Base-by-base conservation (phyloP, 2,888 invertebrate genomes). In the Xestia xanthographa region DNA sequence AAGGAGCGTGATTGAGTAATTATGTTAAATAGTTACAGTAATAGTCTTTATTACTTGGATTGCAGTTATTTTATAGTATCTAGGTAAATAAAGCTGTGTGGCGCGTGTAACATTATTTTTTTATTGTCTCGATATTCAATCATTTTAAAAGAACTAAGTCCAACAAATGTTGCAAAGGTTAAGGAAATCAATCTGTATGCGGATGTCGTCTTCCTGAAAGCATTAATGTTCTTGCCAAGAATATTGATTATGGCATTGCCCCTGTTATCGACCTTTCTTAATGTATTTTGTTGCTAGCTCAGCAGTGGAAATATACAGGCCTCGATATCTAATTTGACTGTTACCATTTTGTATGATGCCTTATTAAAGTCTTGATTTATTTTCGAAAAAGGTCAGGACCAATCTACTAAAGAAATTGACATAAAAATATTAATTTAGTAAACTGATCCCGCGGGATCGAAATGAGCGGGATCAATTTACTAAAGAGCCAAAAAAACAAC, bases 381-480 rank as follows among this genome's bases (percentile, higher is more conserved):
- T 68, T 76, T 76, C 68, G 43, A 45, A 77, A 34, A 72, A 80
- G 77, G 77, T 80, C 29, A 72, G n/a, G n/a, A n/a, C n/a, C n/a
- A n/a, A n/a, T n/a, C n/a, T n/a, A n/a, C n/a, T n/a, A n/a, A n/a
- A n/a, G n/a, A n/a, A n/a, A n/a, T n/a, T n/a, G n/a, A n/a, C n/a
- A n/a, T n/a, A n/a, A n/a, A n/a, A n/a, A n/a, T n/a, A n/a, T n/a
- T n/a, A n/a, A n/a, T n/a, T n/a, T n/a, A n/a, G n/a, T n/a, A n/a
- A n/a, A n/a, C n/a, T n/a, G n/a, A n/a, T n/a, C n/a, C n/a, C n/a
- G n/a, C n/a, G n/a, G n/a, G n/a, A n/a, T n/a, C n/a, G n/a, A n/a
- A n/a, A n/a, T n/a, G n/a, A n/a, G n/a, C n/a, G n/a, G n/a, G n/a
- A n/a, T n/a, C n/a, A n/a, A n/a, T n/a, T n/a, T n/a, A n/a, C n/a